Conservation (phyloP, 2,888 invertebrate species). For the Drosophila differens region DNA sequence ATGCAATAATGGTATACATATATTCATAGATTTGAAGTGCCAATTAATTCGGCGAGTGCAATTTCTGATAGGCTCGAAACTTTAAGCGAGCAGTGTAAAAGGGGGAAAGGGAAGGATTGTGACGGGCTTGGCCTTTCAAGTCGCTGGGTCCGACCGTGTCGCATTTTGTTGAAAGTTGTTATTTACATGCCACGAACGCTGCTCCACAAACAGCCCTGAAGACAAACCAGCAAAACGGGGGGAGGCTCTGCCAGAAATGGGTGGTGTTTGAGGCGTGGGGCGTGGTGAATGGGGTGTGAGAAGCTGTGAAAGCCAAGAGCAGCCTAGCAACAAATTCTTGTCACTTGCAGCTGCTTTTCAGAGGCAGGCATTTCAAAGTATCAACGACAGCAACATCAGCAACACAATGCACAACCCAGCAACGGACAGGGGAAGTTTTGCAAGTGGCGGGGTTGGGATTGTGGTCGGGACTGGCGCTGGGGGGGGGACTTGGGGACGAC, state of each 20-base stretch:
- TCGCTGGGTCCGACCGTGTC: slow-evolving; percentile 56
- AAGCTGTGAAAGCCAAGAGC: slow-evolving; percentile 7
- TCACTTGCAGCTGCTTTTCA: slow-evolving; percentile 74
- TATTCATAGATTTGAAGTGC: slow-evolving; percentile 9
- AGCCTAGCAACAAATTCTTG: slow-evolving; percentile 76
- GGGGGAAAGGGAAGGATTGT: slow-evolving; percentile 15
- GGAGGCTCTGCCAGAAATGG: neutral
- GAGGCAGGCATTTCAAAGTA: slow-evolving; percentile 37
- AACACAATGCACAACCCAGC: slow-evolving; percentile 33
- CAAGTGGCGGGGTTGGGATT: neutral
- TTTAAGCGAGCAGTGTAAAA: neutral
- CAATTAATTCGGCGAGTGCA: slow-evolving; percentile 31
- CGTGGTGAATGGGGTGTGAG: neutral
- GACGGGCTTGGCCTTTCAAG: slow-evolving; percentile 54
- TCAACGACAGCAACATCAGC: slow-evolving; percentile 27
- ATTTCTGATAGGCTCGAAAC: slow-evolving; percentile 2
- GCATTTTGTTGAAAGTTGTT: slow-evolving; percentile 77
- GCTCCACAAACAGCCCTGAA: slow-evolving; percentile 22
- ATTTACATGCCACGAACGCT: slow-evolving; percentile 74
- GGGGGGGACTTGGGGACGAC: slow-evolving; percentile 24
- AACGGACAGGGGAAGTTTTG: neutral
- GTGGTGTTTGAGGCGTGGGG: neutral
- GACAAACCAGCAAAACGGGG: neutral
- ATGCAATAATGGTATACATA: neutral
- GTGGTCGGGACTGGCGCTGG: neutral